Base-by-base conservation (phyloP, 92 coral and sea anemone genomes). In the Zoanthus sociatus region DNA sequence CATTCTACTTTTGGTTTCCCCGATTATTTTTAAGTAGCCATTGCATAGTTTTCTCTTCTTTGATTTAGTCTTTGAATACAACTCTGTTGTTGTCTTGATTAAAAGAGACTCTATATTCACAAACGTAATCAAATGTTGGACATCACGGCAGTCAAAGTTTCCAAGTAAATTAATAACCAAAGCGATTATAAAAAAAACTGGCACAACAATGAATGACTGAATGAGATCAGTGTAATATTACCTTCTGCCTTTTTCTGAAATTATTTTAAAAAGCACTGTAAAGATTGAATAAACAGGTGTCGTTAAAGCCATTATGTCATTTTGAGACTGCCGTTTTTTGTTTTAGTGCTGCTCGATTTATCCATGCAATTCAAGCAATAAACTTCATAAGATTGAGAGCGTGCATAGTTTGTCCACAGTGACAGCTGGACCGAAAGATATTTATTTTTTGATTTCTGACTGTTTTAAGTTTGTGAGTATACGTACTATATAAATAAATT, bases 211-310 rank as follows among this genome's bases (percentile, higher is more conserved):
- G 26, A 26, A 26, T 26, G 26, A 26, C 26, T 26, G 26, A 26
- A 26, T 26, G 55, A 50, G 64, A 63, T n/a, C 69, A 58, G 64
- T 63, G 69, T 50, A 9, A 7, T 50, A 11, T 50, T 50, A 50
- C 26, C 69, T 63, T 63, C 69, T 4, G 8, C 31, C 21, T 16
- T 63, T 63, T 63, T 63, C 7, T 16, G 21, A 7, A 16, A 16
- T 4, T 20, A 16, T 16, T 63, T 63, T 20, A 60, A 60, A 60
- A 54, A 54, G 60, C 21, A 8, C 21, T 20, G 1, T 4, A 5
- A 63, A 16, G 30, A 63, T 63, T n/a, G 18, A 26, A 63, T 63
- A n/a, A 63, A n/a, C 69, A 63, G 69, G 69, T 63, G 69, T 63
- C n/a, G 0, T n/a, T 20, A n/a, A 16, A 63, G 21, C 69, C 42